Conservation (phyloP, 37 sponge, comb jelly and placozoan species). For the Oopsacas minuta region DNA sequence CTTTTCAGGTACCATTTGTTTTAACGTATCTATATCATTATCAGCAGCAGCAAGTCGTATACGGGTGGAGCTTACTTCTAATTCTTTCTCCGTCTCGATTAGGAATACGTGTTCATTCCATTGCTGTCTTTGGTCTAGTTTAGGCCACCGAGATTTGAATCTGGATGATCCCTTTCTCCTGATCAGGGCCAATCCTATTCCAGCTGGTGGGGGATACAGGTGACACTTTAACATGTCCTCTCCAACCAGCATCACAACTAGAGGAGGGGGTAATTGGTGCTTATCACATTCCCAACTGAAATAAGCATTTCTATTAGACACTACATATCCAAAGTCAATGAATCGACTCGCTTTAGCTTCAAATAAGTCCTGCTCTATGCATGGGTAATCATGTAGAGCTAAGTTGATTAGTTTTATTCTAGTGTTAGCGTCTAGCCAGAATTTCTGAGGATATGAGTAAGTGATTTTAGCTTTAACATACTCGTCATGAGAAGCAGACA, state of each 20-base stretch:
- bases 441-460: neutral
- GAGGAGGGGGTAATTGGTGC: neutral
- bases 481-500: constrained; percentile 14
- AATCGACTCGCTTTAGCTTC: neutral
- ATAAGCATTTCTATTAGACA: neutral
- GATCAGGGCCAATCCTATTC: neutral
- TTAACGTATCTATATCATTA: neutral
- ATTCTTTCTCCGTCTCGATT: neutral
- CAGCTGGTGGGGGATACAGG: neutral
- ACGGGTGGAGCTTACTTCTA: neutral
- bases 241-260: neutral
- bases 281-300: neutral
- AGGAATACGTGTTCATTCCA: neutral
- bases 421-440: neutral
- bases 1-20: neutral
- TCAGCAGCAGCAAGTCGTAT: neutral
- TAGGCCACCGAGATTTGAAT: neutral
- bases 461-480: neutral
- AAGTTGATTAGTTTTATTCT: neutral
- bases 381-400: neutral
- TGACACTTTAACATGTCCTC: constrained; percentile 1
- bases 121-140: neutral
- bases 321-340: neutral
- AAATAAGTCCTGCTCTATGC: neutral
- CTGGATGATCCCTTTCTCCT: neutral